A percentile compares a stretch with the other conserved stretches of the same genome.
Evolutionary conservation across 2,888 invertebrate genomes (phyloP).

Genomic region (Drosophila rellima): DNA sequence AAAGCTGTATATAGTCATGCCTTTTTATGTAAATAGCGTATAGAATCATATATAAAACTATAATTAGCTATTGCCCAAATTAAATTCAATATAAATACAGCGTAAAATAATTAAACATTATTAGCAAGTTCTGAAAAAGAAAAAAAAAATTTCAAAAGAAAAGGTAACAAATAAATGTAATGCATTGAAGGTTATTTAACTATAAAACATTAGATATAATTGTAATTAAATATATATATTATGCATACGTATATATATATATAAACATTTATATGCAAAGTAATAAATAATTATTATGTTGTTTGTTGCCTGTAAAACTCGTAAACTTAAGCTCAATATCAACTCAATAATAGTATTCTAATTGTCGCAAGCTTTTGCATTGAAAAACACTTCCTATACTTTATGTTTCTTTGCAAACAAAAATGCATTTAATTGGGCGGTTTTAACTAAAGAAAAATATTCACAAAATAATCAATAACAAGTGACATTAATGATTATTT

Average conservation of each 20-base stretch:
- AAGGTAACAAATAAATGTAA: constrained; percentile 22
- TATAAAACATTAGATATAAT: constrained; percentile 43
- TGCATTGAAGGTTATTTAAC: constrained; percentile 45
- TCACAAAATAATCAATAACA: neutral
- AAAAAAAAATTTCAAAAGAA: constrained; percentile 18
- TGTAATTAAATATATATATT: constrained; percentile 48
- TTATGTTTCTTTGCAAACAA: constrained; percentile 12
- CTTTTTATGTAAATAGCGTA: constrained; percentile 67
- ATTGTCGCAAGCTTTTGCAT: constrained; percentile 52
- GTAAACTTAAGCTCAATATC: constrained; percentile 43
- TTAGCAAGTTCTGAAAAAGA: constrained; percentile 33
- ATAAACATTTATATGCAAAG: constrained; percentile 36
- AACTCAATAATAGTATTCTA: constrained; percentile 60
- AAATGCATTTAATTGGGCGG: constrained; percentile 14
- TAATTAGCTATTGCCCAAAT: constrained; percentile 45
- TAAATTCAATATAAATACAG: constrained; percentile 30
- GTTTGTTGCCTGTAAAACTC: constrained; percentile 72
- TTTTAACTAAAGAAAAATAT: neutral
- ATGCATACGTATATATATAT: constrained; percentile 22
- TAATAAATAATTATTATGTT: constrained; percentile 58
- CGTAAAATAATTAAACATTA: constrained; percentile 44
- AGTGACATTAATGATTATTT: neutral
- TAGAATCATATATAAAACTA: constrained; percentile 26
- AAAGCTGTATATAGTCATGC: constrained; percentile 62
- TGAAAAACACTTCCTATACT: constrained; percentile 24